phyloP scores from a whole-genome alignment of 2,113 vertebrate species.

The Oplegnathus fasciatus region DNA sequence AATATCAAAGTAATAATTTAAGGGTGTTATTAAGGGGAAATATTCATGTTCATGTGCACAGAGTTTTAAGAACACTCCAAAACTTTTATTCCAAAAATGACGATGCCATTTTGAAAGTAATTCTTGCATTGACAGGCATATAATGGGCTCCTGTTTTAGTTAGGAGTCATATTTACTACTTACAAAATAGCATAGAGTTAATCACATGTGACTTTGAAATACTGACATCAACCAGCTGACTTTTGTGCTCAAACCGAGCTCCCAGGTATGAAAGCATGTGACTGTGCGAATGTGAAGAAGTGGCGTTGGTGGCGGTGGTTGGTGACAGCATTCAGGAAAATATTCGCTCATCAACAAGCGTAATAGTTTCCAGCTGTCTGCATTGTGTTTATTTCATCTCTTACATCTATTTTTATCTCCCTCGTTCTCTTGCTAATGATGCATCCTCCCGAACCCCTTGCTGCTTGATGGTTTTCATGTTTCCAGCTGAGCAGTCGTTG shows the following conservation, averaged over 20 bases:
- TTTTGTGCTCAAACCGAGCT: background rate
- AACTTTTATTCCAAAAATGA: background rate
- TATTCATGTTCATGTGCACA: background rate
- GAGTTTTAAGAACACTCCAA: background rate
- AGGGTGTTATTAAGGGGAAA: background rate
- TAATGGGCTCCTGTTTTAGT: background rate
- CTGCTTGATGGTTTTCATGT: slow-evolving; percentile 10
- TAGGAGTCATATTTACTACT: background rate
- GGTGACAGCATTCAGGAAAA: background rate
- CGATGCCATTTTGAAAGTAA: background rate
- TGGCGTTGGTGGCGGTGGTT: background rate
- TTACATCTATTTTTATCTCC: slow-evolving; percentile 1
- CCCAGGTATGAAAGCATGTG: background rate
- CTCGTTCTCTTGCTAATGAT: slow-evolving; percentile 15
- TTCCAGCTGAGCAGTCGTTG: background rate
- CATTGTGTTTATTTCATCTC: slow-evolving; percentile 1
- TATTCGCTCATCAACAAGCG: background rate
- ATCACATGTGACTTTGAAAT: background rate
- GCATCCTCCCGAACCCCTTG: background rate
- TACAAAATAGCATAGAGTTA: background rate
- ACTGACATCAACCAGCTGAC: background rate
- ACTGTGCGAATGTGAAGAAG: background rate
- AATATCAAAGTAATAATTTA: background rate
- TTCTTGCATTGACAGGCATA: no score
- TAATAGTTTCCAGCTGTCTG: slow-evolving; percentile 14